Percentiles rank a stretch among this genome's conserved stretches.
phyloP scores from a whole-genome alignment of 2,888 invertebrate species.

The Polylopha cassiicola region DNA sequence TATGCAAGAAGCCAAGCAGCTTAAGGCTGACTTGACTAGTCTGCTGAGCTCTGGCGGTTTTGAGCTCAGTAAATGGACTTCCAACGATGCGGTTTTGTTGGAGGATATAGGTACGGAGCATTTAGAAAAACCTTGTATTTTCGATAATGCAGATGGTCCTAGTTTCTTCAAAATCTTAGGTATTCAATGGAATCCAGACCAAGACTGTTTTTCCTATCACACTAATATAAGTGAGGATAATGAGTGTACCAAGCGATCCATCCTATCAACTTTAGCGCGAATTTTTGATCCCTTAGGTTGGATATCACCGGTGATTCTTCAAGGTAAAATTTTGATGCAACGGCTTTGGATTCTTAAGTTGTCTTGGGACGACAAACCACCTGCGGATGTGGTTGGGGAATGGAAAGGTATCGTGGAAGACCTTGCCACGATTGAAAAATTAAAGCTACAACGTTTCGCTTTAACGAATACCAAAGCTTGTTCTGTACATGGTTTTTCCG shows the following conservation, averaged over 20 bases:
- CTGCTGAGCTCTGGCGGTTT: conserved; percentile 3
- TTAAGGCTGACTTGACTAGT: background rate
- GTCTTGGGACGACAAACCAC: conserved; percentile 1
- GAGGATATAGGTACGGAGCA: background rate
- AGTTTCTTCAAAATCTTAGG: background rate
- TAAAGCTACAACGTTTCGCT: background rate
- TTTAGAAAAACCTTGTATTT: background rate
- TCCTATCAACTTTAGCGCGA: background rate
- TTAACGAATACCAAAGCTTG: background rate
- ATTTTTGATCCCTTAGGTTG: conserved; percentile 1
- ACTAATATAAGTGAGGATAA: background rate
- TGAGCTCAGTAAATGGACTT: conserved; percentile 5
- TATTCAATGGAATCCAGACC: background rate
- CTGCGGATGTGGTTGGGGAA: background rate
- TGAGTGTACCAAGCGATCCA: background rate
- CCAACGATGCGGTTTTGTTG: background rate
- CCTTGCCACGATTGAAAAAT: background rate
- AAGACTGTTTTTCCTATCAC: background rate
- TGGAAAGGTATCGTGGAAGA: background rate
- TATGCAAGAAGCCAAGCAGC: background rate
- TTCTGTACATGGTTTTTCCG: conserved; percentile 5
- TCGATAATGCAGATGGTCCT: background rate
- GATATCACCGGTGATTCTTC: background rate
- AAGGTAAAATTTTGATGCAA: conserved; percentile 1
- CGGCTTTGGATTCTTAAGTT: background rate